Conservation (phyloP, 2,888 invertebrate genomes). For the Drosophila putrida region DNA sequence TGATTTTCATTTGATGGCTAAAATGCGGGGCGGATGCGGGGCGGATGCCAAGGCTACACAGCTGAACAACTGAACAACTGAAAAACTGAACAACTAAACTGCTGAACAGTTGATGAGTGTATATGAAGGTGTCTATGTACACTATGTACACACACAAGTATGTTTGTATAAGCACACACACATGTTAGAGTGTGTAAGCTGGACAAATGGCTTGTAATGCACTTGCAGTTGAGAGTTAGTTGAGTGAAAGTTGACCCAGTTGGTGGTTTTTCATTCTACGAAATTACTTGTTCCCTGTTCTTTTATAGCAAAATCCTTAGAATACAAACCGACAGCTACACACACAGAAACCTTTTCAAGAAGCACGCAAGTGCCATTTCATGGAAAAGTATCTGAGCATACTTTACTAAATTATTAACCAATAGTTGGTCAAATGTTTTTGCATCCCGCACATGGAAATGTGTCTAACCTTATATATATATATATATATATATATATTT, state of each 20-base stretch:
- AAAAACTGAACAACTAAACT: background rate
- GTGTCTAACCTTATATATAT: constrained; percentile 9
- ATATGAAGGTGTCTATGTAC: background rate
- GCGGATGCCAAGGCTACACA: constrained; percentile 36
- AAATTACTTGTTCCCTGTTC: constrained; percentile 12
- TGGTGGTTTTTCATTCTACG: constrained; percentile 11
- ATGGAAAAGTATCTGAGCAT: background rate
- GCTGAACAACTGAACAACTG: background rate
- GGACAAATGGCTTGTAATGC: constrained; percentile 35
- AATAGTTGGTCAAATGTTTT: constrained; percentile 9
- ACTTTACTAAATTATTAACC: constrained; percentile 38
- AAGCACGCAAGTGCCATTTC: background rate
- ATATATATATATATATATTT: constrained; percentile 12
- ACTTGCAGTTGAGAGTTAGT: constrained; percentile 23
- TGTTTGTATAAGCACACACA: background rate
- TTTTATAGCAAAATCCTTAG: background rate
- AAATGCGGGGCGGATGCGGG: constrained; percentile 12
- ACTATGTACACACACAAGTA: too few relatives aligned
- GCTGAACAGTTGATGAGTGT: constrained; percentile 14
- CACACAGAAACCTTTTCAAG: constrained; percentile 4
- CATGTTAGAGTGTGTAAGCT: constrained; percentile 3
- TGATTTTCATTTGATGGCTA: constrained; percentile 60
- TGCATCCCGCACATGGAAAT: background rate
- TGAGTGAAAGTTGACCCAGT: constrained; percentile 35
- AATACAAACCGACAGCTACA: background rate